Evolutionary conservation across 2,797 vertebrate genomes (phyloP).

Genomic region (Eulemur albifrons): DNA sequence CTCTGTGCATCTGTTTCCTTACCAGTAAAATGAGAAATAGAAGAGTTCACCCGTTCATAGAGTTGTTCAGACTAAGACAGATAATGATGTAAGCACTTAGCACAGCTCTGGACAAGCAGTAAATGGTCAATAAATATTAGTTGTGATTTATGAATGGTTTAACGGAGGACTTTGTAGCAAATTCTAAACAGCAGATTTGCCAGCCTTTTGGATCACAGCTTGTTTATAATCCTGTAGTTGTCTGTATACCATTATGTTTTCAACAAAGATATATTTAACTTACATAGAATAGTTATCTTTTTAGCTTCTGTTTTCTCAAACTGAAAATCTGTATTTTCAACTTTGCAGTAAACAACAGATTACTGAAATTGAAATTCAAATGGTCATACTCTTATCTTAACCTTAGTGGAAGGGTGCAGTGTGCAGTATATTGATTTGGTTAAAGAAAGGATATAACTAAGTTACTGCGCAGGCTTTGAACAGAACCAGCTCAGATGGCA

Average conservation of each 20-base stretch:
- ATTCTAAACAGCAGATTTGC: constrained; percentile 24
- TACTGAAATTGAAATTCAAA: constrained; percentile 43
- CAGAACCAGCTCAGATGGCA: constrained; percentile 28
- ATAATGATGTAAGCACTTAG: background rate
- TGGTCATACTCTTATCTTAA: background rate
- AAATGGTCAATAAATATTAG: background rate
- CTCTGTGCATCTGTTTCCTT: background rate
- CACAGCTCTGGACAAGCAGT: background rate
- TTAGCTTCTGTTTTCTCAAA: constrained; percentile 29
- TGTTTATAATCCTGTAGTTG: background rate
- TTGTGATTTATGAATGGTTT: background rate
- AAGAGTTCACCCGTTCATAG: background rate
- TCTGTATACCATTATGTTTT: background rate
- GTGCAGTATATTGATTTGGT: background rate
- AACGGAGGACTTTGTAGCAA: background rate
- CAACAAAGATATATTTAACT: background rate
- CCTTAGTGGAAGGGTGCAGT: background rate
- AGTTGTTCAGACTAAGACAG: background rate
- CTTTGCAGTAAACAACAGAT: background rate
- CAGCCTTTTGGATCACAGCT: background rate
- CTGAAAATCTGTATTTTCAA: constrained; percentile 28
- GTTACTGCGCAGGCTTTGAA: background rate
- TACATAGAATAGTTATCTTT: background rate
- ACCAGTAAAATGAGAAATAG: background rate
- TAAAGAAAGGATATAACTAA: background rate